These are phyloP conservation scores for Theristicus caerulescens DNA, from an alignment of 2,113 vertebrate species.

Conservation along the genomic window DNA sequence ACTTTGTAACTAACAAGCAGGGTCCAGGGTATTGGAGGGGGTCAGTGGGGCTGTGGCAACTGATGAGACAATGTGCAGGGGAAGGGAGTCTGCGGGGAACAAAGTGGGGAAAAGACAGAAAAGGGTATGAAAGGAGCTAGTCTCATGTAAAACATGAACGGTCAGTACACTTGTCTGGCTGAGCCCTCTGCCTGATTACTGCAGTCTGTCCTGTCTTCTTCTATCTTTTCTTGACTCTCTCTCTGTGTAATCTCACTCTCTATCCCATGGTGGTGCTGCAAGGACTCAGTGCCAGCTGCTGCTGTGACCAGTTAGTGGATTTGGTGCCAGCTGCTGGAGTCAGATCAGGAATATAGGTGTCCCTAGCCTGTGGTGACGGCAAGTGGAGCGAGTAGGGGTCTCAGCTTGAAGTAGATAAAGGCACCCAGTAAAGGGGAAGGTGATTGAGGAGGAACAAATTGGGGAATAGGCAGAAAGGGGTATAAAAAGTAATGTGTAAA, in stretches of 20 bases:
- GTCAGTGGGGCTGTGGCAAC: not conserved
- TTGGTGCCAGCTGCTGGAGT: not conserved
- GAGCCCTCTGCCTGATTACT: not conserved
- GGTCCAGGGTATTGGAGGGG: not conserved
- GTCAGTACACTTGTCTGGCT: not conserved
- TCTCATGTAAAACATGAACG: not conserved
- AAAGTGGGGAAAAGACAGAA: not conserved
- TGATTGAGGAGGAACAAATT: not conserved
- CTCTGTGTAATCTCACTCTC: not conserved
- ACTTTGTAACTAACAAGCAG: not conserved
- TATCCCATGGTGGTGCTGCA: not conserved
- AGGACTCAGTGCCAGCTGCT: not conserved
- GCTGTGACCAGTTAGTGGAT: not conserved
- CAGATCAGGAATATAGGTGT: not conserved
- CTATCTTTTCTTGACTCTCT: not conserved
- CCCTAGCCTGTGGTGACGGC: not conserved
- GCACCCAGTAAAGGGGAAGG: not conserved
- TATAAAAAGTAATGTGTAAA: not conserved
- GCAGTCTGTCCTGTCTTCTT: not conserved
- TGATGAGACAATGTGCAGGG: not conserved
- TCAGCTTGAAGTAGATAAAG: not conserved
- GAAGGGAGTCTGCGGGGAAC: not conserved
- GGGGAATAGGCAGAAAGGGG: not conserved
- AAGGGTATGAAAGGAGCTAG: accelerated
- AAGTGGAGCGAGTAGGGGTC: not conserved